Conservation (phyloP, 2,888 invertebrate genomes). For the Morinoia aosen region DNA sequence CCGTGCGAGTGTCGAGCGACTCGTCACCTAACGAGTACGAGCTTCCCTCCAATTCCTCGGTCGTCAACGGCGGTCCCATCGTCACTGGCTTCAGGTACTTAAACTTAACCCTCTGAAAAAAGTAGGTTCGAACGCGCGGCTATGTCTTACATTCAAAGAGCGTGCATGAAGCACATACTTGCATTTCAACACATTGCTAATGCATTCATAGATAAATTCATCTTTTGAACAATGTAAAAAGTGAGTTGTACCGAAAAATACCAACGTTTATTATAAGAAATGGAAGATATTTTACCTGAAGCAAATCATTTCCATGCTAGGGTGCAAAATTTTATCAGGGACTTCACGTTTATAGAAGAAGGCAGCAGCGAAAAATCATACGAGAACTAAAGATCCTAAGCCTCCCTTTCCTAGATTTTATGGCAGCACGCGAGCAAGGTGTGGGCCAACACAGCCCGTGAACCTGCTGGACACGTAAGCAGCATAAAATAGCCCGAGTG, state of each 20-base stretch:
- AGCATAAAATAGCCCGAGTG: not conserved
- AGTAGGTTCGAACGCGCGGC: not conserved
- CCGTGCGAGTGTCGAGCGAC: not conserved
- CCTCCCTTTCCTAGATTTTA: not conserved
- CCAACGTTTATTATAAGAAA: not conserved
- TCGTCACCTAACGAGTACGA: conserved; percentile 64
- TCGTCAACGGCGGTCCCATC: conserved; percentile 65
- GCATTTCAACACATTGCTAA: too few species aligned
- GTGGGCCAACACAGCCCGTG: not conserved
- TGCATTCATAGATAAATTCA: too few species aligned
- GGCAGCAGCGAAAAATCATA: not conserved
- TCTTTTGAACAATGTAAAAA: too few species aligned
- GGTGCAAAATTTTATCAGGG: not conserved
- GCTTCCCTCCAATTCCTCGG: conserved; percentile 65
- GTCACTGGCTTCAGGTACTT: conserved; percentile 66
- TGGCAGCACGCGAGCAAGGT: not conserved
- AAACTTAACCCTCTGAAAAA: not conserved
- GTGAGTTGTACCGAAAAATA: not conserved
- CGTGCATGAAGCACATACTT: too few species aligned
- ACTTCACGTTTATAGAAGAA: not conserved
- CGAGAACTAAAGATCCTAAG: not conserved
- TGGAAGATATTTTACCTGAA: not conserved
- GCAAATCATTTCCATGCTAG: not conserved
- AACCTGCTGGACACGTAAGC: not conserved
- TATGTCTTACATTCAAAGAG: too few species aligned